Conservation (phyloP, 2,888 invertebrate genomes). For the Drosophila atroscutellata region DNA sequence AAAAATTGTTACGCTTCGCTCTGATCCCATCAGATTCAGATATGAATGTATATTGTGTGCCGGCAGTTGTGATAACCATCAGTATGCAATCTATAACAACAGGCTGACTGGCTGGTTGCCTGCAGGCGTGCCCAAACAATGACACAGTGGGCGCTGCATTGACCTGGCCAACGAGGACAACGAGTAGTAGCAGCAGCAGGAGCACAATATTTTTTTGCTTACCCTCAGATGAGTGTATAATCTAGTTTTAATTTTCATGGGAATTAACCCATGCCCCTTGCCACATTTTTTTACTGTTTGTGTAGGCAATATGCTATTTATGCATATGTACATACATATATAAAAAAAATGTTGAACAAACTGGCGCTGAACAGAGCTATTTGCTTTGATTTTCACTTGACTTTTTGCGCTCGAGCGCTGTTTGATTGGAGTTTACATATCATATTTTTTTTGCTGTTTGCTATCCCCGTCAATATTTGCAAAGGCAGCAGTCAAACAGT, state of each 20-base stretch:
- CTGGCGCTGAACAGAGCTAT: constrained; percentile 52
- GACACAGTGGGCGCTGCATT: constrained; percentile 78
- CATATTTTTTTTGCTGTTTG: constrained; percentile 19
- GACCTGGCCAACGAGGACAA: constrained; percentile 36
- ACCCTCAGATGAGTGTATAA: constrained; percentile 59
- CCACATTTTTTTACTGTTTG: constrained; percentile 29
- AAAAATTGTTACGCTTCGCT: constrained; percentile 60
- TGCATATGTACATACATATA: constrained; percentile 34
- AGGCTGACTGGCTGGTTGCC: constrained; percentile 28
- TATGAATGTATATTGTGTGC: constrained; percentile 32
- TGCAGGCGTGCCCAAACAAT: constrained; percentile 79
- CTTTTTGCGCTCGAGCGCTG: constrained; percentile 51
- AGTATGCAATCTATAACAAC: constrained; percentile 71
- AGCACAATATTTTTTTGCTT: constrained; percentile 1
- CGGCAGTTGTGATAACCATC: constrained; percentile 60
- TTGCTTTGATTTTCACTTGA: constrained; percentile 78
- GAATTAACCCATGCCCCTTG: constrained; percentile 69
- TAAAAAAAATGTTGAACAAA: constrained; percentile 45
- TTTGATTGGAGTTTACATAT: constrained; percentile 56
- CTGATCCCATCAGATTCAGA: constrained; percentile 59
- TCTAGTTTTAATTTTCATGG: constrained; percentile 81
- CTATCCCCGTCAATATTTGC: constrained; percentile 64
- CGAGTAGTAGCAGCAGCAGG: constrained; percentile 1
- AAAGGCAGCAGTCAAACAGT: constrained; percentile 73
- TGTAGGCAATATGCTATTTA: constrained; percentile 71